Evolutionary conservation across 2,888 invertebrate genomes (phyloP).

Genomic region (Patella pellucida): DNA sequence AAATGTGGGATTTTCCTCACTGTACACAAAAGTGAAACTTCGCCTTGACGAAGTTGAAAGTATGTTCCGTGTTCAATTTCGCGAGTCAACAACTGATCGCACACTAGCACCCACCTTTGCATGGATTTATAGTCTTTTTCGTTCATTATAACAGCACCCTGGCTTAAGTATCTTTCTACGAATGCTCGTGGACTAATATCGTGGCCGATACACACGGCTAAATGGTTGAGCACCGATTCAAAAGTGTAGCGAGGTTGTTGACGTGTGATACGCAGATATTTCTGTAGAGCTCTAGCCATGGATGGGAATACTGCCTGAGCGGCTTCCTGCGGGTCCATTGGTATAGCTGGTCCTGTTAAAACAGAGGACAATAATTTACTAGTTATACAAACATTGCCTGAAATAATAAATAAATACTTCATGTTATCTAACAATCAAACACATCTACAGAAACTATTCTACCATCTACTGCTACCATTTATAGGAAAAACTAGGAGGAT

Average conservation of each 20-base stretch:
- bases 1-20: slow-evolving; percentile 92
- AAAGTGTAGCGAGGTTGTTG: slow-evolving; percentile 97
- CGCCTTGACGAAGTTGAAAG: slow-evolving; percentile 84
- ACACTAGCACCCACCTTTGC: slow-evolving; percentile 97
- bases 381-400: not conserved
- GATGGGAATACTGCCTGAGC: slow-evolving; percentile 98
- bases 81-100: slow-evolving; percentile 90
- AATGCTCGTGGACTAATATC: slow-evolving; percentile 96
- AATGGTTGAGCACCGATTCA: slow-evolving; percentile 90
- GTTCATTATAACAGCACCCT: slow-evolving; percentile 77
- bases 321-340: slow-evolving; percentile 94
- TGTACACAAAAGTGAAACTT: slow-evolving; percentile 87
- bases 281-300: slow-evolving; percentile 94
- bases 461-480: too few species aligned
- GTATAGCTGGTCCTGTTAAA: slow-evolving; percentile 78
- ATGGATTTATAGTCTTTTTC: slow-evolving; percentile 70
- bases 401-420: not conserved
- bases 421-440: too few species aligned
- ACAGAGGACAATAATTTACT: not conserved
- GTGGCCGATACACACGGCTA: slow-evolving; percentile 91
- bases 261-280: slow-evolving; percentile 93
- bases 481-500: too few species aligned
- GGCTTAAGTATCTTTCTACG: slow-evolving; percentile 90
- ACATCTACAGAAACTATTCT: too few species aligned
- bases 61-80: slow-evolving; percentile 86